phyloP scores from a whole-genome alignment of 2,113 vertebrate genomes.

The Neotoma lepida region DNA sequence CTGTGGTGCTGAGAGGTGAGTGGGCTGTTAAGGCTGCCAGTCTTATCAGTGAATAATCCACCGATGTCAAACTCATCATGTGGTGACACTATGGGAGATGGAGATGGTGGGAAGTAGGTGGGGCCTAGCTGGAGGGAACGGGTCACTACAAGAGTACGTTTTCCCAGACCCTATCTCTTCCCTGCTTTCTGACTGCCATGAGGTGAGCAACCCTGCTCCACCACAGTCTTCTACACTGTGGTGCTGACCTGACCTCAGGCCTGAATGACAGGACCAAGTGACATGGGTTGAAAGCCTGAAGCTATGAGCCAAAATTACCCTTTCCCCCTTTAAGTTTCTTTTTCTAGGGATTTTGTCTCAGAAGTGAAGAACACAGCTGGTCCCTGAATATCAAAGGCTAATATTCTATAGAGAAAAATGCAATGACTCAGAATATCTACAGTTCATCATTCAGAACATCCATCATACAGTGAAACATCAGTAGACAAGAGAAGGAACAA shows the following conservation, averaged over 20 bases:
- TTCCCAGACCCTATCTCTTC: neutral
- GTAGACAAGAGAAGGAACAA: neutral
- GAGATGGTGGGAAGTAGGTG: neutral
- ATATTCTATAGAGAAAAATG: neutral
- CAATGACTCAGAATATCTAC: neutral
- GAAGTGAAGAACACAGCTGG: neutral
- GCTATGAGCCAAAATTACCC: neutral
- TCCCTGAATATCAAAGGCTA: neutral
- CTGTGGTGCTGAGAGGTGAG: neutral
- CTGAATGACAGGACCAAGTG: neutral
- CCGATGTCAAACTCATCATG: neutral
- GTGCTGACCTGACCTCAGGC: neutral
- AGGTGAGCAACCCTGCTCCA: neutral
- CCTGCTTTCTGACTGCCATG: neutral
- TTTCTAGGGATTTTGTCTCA: neutral
- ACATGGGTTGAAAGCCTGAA: neutral
- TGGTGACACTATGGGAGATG: neutral
- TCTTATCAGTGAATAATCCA: neutral
- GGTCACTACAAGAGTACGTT: neutral
- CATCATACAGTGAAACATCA: neutral
- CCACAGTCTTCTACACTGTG: neutral
- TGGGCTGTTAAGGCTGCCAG: neutral
- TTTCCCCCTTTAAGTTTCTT: neutral
- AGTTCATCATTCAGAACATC: neutral
- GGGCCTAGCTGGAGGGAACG: neutral